Conservation (phyloP, 2,888 invertebrate species). For the Drosophila emarginata region DNA sequence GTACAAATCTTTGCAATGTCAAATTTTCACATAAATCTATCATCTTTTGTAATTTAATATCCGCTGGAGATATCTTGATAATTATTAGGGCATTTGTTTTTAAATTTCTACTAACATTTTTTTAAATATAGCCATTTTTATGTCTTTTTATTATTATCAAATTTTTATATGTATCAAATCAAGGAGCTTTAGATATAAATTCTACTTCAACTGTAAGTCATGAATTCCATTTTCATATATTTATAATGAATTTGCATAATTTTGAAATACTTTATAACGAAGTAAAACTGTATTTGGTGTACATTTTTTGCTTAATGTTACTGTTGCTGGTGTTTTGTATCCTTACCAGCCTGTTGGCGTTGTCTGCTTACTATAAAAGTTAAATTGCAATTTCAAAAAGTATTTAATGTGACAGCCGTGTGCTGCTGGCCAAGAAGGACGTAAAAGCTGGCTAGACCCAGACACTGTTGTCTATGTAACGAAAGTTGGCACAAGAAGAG, state of each 20-base stretch:
- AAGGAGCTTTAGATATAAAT: no score
- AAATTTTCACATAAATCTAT: no score
- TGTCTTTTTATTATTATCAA: no score
- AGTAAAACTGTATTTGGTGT: neutral
- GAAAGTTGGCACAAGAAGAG: slow-evolving; percentile 19
- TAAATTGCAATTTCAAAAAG: slow-evolving; percentile 65
- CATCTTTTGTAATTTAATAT: no score
- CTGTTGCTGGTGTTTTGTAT: slow-evolving; percentile 10
- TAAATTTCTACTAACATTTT: no score
- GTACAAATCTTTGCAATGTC: no score
- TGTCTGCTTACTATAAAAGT: slow-evolving; percentile 60
- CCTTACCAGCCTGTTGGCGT: slow-evolving; percentile 7
- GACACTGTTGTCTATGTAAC: slow-evolving; percentile 12
- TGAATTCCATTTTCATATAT: no score
- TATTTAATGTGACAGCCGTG: slow-evolving; percentile 62
- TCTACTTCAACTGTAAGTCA: no score
- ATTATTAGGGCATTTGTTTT: no score
- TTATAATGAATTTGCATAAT: no score
- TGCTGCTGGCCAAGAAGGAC: slow-evolving; percentile 17
- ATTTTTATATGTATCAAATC: no score
- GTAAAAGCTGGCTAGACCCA: slow-evolving; percentile 30
- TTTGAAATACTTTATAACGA: neutral
- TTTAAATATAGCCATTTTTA: neutral
- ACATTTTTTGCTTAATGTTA: neutral
- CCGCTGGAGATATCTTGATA: no score